A percentile compares a stretch with the other conserved stretches of the same genome.
Conservation (phyloP, 2,113 vertebrate genomes). For the Acinonyx jubatus region DNA sequence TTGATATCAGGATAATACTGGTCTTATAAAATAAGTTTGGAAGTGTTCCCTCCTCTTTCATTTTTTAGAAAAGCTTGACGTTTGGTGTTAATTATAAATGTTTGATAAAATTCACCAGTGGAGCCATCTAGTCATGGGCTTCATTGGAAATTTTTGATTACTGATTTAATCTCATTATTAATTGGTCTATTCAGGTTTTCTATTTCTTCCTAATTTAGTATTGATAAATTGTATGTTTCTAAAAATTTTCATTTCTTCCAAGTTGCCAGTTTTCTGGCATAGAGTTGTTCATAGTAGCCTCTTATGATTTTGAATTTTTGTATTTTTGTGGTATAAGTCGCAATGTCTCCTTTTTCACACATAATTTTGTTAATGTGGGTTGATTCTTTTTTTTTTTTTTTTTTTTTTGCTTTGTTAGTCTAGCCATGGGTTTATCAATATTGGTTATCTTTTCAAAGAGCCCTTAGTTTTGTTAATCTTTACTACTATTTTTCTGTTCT, state of each 20-base stretch:
- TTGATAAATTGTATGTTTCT: neutral
- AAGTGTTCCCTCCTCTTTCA: neutral
- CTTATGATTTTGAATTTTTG: neutral
- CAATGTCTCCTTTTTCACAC: neutral
- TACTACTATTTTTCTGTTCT: neutral
- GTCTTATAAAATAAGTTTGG: neutral
- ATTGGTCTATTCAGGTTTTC: neutral
- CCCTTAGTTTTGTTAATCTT: neutral
- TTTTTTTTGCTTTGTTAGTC: neutral
- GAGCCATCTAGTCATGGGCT: neutral
- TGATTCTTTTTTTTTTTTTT: neutral
- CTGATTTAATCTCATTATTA: neutral
- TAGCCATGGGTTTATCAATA: neutral
- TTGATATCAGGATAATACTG: neutral
- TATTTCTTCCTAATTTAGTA: neutral
- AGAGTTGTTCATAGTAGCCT: neutral
- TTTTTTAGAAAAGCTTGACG: neutral
- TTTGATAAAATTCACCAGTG: neutral
- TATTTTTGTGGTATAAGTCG: neutral
- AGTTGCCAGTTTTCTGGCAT: neutral
- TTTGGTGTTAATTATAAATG: neutral
- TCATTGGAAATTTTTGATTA: neutral
- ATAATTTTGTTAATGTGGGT: neutral
- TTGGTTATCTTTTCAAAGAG: neutral
- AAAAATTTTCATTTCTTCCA: neutral